These are phyloP conservation scores for Zaprionus davidi DNA, from an alignment of 1,140 invertebrate species.

Conservation along the genomic window DNA sequence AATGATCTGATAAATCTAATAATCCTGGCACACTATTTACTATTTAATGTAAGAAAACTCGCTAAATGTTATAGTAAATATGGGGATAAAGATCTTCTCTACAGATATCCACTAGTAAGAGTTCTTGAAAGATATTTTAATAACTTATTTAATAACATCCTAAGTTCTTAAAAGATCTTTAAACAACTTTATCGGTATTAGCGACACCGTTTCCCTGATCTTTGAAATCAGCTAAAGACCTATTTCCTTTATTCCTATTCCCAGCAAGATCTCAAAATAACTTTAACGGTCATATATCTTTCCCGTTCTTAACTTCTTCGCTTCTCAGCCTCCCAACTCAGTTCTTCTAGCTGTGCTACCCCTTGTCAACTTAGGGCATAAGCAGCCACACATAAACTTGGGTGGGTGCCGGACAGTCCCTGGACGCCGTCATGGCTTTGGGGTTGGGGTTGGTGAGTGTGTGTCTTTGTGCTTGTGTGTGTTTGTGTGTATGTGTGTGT, in stretches of 20 bases:
- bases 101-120: no score
- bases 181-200: no score
- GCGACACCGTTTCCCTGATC: no score
- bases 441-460: constrained; percentile 10
- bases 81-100: no score
- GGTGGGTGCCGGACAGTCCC: constrained; percentile 65
- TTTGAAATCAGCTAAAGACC: no score
- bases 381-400: constrained; percentile 37
- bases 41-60: no score
- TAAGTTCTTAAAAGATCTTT: no score
- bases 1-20: background rate
- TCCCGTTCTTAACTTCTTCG: background rate
- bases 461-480: constrained; percentile 22
- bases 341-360: constrained; percentile 3
- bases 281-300: background rate
- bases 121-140: no score
- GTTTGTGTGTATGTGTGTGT: constrained; percentile 32
- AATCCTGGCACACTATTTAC: no score
- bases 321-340: background rate
- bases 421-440: constrained; percentile 31
- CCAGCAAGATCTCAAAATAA: background rate
- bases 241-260: no score
- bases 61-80: no score
- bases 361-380: constrained; percentile 5
- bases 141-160: no score